Evolutionary conservation across 2,113 vertebrate species (phyloP).

Genomic region (Podarcis muralis): DNA sequence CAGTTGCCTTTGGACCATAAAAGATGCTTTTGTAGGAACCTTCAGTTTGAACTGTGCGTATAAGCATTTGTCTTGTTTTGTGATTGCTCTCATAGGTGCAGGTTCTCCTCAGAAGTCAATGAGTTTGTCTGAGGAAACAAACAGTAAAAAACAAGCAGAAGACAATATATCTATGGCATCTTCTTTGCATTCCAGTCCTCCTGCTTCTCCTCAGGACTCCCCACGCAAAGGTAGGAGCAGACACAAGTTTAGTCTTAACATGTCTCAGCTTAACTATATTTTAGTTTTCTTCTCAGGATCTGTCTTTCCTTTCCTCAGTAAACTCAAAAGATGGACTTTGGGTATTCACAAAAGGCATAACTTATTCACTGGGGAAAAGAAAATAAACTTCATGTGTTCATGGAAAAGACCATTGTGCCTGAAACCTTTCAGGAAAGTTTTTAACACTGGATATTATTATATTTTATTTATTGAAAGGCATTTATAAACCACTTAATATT

Average conservation of each 20-base stretch:
- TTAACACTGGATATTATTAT: background rate
- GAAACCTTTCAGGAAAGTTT: background rate
- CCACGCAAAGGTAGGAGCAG: slow-evolving; percentile 86
- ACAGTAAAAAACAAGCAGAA: slow-evolving; percentile 83
- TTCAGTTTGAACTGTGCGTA: background rate
- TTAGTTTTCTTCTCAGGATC: accelerated
- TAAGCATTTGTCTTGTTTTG: background rate
- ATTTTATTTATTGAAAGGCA: background rate
- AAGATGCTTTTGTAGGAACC: background rate
- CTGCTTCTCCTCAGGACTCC: slow-evolving; percentile 89
- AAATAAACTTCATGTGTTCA: background rate
- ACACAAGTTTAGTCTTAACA: accelerated
- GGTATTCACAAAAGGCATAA: background rate
- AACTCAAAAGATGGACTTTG: background rate
- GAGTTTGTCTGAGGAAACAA: slow-evolving; percentile 83
- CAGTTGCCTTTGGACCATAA: background rate
- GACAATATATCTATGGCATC: slow-evolving; percentile 85
- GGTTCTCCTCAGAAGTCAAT: slow-evolving; percentile 86
- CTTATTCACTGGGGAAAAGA: background rate
- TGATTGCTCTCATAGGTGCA: slow-evolving; percentile 71
- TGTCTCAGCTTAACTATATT: accelerated
- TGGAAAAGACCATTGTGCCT: background rate
- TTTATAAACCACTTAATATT: no score
- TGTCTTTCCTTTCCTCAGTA: background rate
- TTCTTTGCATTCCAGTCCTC: slow-evolving; percentile 90